Evolutionary conservation across 2,797 vertebrate species (phyloP), one percentile per base, ranked within the genome.

Genomic region (Rhabdomys pumilio): DNA sequence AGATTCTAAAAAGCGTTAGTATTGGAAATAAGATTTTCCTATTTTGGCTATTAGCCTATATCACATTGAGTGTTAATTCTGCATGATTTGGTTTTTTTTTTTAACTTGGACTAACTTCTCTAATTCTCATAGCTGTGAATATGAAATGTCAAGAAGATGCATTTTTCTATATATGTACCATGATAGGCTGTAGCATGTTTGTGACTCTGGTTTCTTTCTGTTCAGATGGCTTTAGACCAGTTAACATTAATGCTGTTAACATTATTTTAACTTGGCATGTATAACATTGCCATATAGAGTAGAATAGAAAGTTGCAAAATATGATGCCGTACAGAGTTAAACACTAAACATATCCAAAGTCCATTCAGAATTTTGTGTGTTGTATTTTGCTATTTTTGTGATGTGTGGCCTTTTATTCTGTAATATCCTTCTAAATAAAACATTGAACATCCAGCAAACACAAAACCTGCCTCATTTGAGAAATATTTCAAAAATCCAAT

Each of bases 371-470:
- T 92, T 97, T 95, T 95, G 76, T 95, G 96, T 96, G 65, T 95
- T 96, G 90, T 95, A 95, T 96, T 97, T 97, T 96, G 88, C 95
- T 92, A 94, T 96, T 96, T 96, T 97, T 97, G 96, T 97, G 95
- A 94, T 93, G 84, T 96, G 76, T 96, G 82, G 90, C 93, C 93
- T 97, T 97, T 97, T 97, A 95, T 96, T 93, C 92, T 97, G 89
- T 97, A 97, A 93, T 86, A 89, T 95, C 75, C 83, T 93, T 95
- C 77, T 90, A 88, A 97, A 96, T 94, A 97, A 97, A 97, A 94
- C 79, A 95, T 73, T 94, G 77, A 94, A 94, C 94, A 96, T 96
- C 87, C 89, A 97, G 83, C 91, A 97, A 96, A 98, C 57, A 96
- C 81, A 97, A 97, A 97, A 97, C 53, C 92, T 97, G 31, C 73